Base-by-base conservation (phyloP, 2,888 invertebrate species). In the Xanthorhoe spadicearia region DNA sequence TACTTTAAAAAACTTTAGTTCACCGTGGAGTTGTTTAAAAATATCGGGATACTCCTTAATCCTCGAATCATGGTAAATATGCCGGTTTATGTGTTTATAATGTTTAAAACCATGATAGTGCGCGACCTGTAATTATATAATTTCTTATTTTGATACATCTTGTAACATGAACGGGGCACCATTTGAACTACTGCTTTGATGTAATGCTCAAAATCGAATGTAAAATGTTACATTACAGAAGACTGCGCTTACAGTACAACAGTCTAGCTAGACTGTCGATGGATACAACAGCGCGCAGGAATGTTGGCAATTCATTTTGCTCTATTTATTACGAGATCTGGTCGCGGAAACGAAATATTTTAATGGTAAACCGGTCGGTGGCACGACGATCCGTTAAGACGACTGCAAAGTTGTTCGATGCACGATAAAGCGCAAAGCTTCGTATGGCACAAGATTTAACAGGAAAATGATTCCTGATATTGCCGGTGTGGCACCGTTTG, bases 271-370 rank as follows among this genome's bases (percentile, higher is more conserved):
- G 55, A 23, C 4, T 19, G 13, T 13, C 32, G n/a, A 60, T 18
- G 18, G 8, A 38, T 51, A 59, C 53, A 4, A 7, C 8, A 48
- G 5, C 10, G 13, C 60, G 48, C 51, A 55, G 62, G 71, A 71
- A 72, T 72, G 71, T 61, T 60, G 46, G 50, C 68, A 57, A 68
- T 68, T 63, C 66, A 67, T 65, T 70, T 69, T 65, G 68, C 65
- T 74, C 63, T 64, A 70, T 71, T 70, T 68, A 64, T 60, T 62
- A 52, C 48, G 49, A 55, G 56, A 51, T 61, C 58, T 66, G 57
- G 62, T 64, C 48, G 64, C 67, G 69, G 64, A 66, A 64, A 69
- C 61, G 17, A 61, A 65, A 64, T 63, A 61, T 52, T 58, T 63
- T 56, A 66, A 51, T 58, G 43, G 38, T 13, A 59, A 68, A 70